Conservation (phyloP, 2,888 invertebrate genomes). For the Lasioglossum pauxillum region DNA sequence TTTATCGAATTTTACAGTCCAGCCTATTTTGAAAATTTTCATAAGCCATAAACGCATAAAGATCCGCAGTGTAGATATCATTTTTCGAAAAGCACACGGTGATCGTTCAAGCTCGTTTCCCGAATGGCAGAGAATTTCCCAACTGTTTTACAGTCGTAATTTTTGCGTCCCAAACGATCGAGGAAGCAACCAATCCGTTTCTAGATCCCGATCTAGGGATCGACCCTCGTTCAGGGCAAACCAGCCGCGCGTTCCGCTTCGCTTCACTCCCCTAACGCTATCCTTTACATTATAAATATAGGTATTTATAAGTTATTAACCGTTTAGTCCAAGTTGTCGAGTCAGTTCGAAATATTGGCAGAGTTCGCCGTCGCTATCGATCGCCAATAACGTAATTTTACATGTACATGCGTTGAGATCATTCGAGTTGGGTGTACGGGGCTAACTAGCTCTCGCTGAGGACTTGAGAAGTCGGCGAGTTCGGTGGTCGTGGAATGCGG, state of each 20-base stretch:
- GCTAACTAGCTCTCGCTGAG: constrained; percentile 55
- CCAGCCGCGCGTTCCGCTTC: constrained; percentile 36
- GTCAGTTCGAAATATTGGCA: constrained; percentile 76
- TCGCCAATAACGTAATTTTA: constrained; percentile 75
- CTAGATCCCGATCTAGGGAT: background rate
- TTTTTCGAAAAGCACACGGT: too few relatives aligned
- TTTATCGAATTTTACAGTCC: too few relatives aligned
- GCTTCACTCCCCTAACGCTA: constrained; percentile 61
- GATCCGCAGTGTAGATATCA: too few relatives aligned
- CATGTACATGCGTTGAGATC: constrained; percentile 80
- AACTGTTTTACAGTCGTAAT: background rate
- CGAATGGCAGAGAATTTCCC: background rate
- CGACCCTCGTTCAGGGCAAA: constrained; percentile 18
- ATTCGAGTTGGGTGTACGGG: constrained; percentile 71
- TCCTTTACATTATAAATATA: constrained; percentile 73
- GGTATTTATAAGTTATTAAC: constrained; percentile 69
- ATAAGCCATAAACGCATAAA: too few relatives aligned
- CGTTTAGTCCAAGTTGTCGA: constrained; percentile 73
- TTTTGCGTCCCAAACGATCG: background rate
- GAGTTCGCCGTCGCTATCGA: constrained; percentile 58
- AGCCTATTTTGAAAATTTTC: too few relatives aligned
- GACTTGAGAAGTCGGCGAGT: constrained; percentile 21
- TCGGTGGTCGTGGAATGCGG: constrained; percentile 3
- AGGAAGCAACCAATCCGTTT: background rate
- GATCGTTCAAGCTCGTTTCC: background rate